Evolutionary conservation across 2,888 invertebrate genomes (phyloP).

Genomic region (Lamellibrachia columna): DNA sequence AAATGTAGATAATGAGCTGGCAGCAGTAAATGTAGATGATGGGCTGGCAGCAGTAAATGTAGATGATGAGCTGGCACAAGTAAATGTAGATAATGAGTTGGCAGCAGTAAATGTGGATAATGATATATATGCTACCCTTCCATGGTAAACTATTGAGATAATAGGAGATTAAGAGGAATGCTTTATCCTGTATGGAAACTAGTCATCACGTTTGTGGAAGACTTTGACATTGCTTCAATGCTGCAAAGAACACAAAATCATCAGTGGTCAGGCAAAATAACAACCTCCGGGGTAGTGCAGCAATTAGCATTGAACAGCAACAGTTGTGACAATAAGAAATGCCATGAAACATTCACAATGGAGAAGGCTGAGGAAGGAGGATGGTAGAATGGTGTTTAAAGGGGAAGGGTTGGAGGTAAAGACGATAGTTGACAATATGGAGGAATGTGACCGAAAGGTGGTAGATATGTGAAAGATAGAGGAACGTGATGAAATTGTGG

Average conservation of each 20-base stretch:
- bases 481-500: too few relatives aligned
- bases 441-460: neutral
- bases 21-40: too few relatives aligned
- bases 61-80: too few relatives aligned
- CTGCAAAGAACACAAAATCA: neutral
- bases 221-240: neutral
- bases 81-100: too few relatives aligned
- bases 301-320: neutral
- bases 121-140: neutral
- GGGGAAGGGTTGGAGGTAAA: neutral
- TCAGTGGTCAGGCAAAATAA: neutral
- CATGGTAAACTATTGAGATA: too few relatives aligned
- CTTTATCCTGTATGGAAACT: neutral
- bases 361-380: neutral
- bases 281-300: neutral
- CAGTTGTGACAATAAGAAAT: neutral
- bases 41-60: too few relatives aligned
- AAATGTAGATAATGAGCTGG: too few relatives aligned
- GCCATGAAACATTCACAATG: neutral
- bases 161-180: too few relatives aligned
- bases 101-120: neutral
- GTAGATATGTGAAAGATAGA: neutral
- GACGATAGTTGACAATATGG: too few relatives aligned
- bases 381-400: neutral
- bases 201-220: too few relatives aligned